A percentile compares a stretch with the other conserved stretches of the same genome.
phyloP scores from a whole-genome alignment of 2,888 invertebrate genomes.

The Aplocera efformata region DNA sequence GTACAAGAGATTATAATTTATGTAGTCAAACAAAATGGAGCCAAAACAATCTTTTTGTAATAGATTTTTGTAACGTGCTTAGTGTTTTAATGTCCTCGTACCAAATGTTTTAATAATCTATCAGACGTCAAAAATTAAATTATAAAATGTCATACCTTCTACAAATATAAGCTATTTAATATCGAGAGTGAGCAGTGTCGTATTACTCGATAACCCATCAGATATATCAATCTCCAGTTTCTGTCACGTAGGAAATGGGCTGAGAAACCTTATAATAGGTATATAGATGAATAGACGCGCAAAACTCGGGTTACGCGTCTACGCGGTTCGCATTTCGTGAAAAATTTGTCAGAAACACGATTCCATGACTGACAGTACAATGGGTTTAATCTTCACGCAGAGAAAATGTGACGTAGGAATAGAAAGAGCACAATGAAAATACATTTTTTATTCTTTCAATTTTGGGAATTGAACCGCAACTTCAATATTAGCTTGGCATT shows the following conservation, averaged over 20 bases:
- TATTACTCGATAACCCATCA: conserved; percentile 42
- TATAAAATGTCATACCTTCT: conserved; percentile 10
- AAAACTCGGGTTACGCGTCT: conserved; percentile 60
- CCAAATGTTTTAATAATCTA: not conserved
- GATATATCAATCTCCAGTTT: conserved; percentile 53
- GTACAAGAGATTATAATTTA: too few species aligned
- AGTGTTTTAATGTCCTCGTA: too few species aligned
- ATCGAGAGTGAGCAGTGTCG: conserved; percentile 26
- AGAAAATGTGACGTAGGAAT: conserved; percentile 51
- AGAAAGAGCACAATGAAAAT: conserved; percentile 35
- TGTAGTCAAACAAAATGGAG: too few species aligned
- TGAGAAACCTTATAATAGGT: conserved; percentile 60
- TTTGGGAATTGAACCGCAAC: conserved; percentile 15
- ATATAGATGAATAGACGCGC: conserved; percentile 49
- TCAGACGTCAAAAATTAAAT: conserved; percentile 10
- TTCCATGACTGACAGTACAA: conserved; percentile 68
- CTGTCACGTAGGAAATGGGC: conserved; percentile 55
- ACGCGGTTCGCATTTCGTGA: conserved; percentile 53
- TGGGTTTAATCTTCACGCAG: conserved; percentile 66
- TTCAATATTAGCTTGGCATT: conserved; percentile 8
- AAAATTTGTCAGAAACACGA: conserved; percentile 67
- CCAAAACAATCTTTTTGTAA: too few species aligned
- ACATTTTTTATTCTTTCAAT: conserved; percentile 17
- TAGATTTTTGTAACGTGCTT: too few species aligned
- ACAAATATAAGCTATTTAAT: conserved; percentile 19